These are phyloP conservation scores for Acanthococcus lagerstroemiae DNA, from an alignment of 2,888 invertebrate species.

Conservation along the genomic window DNA sequence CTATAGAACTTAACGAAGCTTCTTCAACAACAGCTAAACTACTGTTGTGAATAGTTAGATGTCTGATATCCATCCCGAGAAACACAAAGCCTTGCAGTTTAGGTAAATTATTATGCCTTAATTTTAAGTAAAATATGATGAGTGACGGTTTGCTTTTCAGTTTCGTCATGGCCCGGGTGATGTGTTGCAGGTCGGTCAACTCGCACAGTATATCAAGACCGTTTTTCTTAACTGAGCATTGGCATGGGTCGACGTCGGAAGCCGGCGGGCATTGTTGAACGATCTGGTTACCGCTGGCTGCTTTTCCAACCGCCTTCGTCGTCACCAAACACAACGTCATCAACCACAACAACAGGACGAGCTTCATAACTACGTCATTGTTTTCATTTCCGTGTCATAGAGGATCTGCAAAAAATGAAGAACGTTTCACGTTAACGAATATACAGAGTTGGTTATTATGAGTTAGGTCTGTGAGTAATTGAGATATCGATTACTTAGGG, in stretches of 20 bases:
- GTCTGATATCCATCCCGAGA: constrained; percentile 75
- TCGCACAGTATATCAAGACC: constrained; percentile 82
- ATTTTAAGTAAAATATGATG: constrained; percentile 76
- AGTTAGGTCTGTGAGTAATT: too few species aligned
- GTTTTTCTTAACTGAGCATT: constrained; percentile 75
- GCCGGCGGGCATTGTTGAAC: constrained; percentile 56
- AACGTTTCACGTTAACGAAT: not conserved
- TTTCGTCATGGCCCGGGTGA: constrained; percentile 67
- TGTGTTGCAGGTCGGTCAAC: constrained; percentile 68
- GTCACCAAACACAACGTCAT: constrained; percentile 17
- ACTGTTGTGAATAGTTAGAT: constrained; percentile 79
- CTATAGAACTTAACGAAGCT: constrained; percentile 75
- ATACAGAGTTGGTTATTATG: too few species aligned
- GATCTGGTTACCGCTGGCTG: constrained; percentile 29
- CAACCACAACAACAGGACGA: constrained; percentile 18
- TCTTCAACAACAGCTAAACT: constrained; percentile 79
- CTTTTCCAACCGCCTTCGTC: constrained; percentile 1
- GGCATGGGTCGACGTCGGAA: constrained; percentile 66
- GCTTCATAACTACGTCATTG: constrained; percentile 26
- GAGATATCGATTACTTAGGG: too few species aligned
- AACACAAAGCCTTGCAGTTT: constrained; percentile 79
- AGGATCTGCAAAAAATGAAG: constrained; percentile 5
- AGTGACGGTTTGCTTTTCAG: constrained; percentile 66
- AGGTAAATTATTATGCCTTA: constrained; percentile 74
- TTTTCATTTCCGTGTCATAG: constrained; percentile 7